phyloP scores from a whole-genome alignment of 2,888 invertebrate species.

The Chaetogeoica ovagalla region DNA sequence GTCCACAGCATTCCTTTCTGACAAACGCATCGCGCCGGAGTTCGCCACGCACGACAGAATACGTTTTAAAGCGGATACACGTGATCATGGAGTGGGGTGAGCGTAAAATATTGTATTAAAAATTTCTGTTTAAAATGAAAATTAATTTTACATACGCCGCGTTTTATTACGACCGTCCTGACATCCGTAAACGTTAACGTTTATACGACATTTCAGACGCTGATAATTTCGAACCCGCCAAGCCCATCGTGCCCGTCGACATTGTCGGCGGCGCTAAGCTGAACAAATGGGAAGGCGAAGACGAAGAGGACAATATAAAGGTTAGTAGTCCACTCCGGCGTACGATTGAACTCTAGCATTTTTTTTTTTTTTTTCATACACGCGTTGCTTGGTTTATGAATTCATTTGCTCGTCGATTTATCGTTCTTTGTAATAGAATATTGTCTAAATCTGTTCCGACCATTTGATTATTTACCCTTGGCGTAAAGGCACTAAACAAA shows the following conservation, averaged over 20 bases:
- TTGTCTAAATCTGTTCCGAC: too few relatives aligned
- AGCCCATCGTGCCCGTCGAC: conserved; percentile 3
- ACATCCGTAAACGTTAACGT: neutral
- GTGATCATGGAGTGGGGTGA: conserved; percentile 54
- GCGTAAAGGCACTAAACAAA: too few relatives aligned
- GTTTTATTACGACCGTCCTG: too few relatives aligned
- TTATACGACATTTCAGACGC: conserved; percentile 40
- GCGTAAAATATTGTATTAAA: neutral
- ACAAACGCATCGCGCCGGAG: conserved; percentile 18
- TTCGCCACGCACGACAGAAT: neutral
- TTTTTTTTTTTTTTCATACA: too few relatives aligned
- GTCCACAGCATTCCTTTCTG: conserved; percentile 20
- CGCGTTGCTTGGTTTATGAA: too few relatives aligned
- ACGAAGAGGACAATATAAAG: conserved; percentile 84
- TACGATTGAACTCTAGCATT: neutral
- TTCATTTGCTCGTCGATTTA: too few relatives aligned
- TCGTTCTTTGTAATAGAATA: too few relatives aligned
- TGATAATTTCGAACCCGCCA: conserved; percentile 53
- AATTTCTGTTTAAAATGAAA: too few relatives aligned
- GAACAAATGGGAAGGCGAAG: conserved; percentile 77
- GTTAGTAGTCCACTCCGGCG: conserved; percentile 61
- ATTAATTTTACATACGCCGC: too few relatives aligned
- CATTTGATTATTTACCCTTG: too few relatives aligned
- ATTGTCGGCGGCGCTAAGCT: conserved; percentile 44
- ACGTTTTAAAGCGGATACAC: conserved; percentile 14